Percentiles rank a stretch among this genome's conserved stretches.
Evolutionary conservation across 2,888 invertebrate species (phyloP).

Genomic region (Catocala nupta): DNA sequence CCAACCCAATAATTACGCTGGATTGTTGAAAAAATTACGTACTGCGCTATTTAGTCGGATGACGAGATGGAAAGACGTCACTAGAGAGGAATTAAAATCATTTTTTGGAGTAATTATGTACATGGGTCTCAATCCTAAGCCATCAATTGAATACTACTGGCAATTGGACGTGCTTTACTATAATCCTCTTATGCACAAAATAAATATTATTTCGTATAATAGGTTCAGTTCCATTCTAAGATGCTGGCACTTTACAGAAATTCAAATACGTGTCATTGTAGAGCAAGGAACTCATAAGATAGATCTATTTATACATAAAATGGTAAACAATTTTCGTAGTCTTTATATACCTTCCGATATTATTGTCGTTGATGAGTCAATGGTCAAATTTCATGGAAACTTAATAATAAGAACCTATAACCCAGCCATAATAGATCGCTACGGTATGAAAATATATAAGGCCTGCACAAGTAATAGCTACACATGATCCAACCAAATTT

Average conservation of each 20-base stretch:
- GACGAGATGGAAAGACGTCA: slow-evolving; percentile 40
- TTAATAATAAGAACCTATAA: slow-evolving; percentile 17
- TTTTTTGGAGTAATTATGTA: slow-evolving; percentile 21
- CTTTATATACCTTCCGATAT: slow-evolving; percentile 8
- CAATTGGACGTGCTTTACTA: slow-evolving; percentile 35
- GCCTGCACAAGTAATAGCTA: too few relatives aligned
- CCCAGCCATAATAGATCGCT: too few relatives aligned
- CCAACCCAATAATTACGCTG: too few relatives aligned
- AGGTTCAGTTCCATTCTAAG: slow-evolving; percentile 20
- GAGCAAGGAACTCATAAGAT: too few relatives aligned
- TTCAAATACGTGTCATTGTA: too few relatives aligned
- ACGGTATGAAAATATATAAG: too few relatives aligned
- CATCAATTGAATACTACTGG: slow-evolving; percentile 35
- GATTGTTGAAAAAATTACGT: too few relatives aligned
- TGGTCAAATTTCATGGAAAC: slow-evolving; percentile 12
- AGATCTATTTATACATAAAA: neutral
- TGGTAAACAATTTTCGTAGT: too few relatives aligned
- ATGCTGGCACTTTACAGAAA: slow-evolving; percentile 33
- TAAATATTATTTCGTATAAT: too few relatives aligned
- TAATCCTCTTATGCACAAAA: slow-evolving; percentile 30
- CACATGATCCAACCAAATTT: slow-evolving; percentile 8
- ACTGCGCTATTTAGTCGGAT: slow-evolving; percentile 10
- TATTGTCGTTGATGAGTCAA: slow-evolving; percentile 15
- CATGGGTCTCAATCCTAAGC: slow-evolving; percentile 28
- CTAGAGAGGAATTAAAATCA: slow-evolving; percentile 24